Evolutionary conservation across 2,888 invertebrate species (phyloP), one percentile per base, ranked within the genome.

Genomic region (Steinernema hermaphroditum): DNA sequence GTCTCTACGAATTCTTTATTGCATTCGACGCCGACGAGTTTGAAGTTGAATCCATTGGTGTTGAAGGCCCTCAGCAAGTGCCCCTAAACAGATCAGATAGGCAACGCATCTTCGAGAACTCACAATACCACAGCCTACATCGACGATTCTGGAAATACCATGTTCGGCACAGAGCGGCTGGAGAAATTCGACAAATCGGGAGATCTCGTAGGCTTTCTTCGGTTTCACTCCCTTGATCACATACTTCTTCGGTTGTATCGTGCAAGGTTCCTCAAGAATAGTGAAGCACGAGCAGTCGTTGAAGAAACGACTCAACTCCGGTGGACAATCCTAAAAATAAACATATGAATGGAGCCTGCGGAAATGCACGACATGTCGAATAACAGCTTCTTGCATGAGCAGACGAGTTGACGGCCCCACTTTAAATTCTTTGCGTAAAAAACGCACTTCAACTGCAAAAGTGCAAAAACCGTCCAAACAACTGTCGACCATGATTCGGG

Each of bases 121-220:
- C 19, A 75, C 76, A 69, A 71, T 41, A 12, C 76, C 76, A 68
- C 76, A 76, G 12, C 76, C 76, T 19, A 76, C 70, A 57, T 76
- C 76, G 19, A 76, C 74, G 50, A 76, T 70, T 37, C 72, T 37
- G 12, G 32, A 37, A 24, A 76, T 41, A 22, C 72, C 62, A 19
- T 46, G 22, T 12, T 70, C 37, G 16, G n/a, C 24, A 41, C 74
- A 72, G 24, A 72, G 70, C n/a, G 70, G 41, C n/a, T 43, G 24
- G 16, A 76, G 34, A 19, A 75, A 37, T 14, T 57, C 57, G 27
- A 69, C 44, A 29, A 76, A 68, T 14, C 57, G 27, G 8, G 2
- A 29, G n/a, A 76, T 54, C 69, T 76, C 74, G 46, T 76, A 70
- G 24, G 49, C 62, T 32, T 76, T 76, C 49, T 76, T 76, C 29